Percentiles rank a stretch among this genome's conserved stretches.
Conservation (phyloP, 2,797 vertebrate genomes). For the Pangasius mekongensis region DNA sequence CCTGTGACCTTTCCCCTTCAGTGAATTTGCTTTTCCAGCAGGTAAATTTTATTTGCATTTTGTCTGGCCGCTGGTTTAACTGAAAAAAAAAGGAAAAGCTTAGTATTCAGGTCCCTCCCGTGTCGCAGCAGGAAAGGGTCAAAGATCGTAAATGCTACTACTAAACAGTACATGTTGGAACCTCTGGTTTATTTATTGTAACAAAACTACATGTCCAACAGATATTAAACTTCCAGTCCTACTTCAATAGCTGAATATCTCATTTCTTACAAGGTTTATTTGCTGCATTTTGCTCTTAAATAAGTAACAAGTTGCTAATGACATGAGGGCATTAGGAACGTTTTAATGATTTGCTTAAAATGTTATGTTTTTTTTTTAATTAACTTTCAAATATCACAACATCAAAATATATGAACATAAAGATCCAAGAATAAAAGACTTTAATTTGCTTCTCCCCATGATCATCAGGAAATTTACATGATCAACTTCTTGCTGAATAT, state of each 20-base stretch:
- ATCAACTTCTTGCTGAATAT: neutral
- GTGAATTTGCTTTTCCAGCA: neutral
- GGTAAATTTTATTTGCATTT: conserved; percentile 17
- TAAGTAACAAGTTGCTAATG: neutral
- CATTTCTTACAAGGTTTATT: neutral
- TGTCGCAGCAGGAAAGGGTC: neutral
- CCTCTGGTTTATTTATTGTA: neutral
- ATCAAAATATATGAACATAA: neutral
- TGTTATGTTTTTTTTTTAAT: neutral
- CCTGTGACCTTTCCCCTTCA: neutral
- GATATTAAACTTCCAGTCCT: neutral
- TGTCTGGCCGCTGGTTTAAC: neutral
- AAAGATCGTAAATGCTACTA: neutral
- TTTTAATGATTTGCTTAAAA: neutral
- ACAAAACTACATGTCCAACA: neutral
- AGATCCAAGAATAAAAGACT: neutral
- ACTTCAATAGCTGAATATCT: neutral
- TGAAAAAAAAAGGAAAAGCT: neutral
- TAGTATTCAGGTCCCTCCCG: neutral
- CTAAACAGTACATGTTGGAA: neutral
- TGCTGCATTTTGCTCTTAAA: neutral
- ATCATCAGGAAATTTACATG: neutral
- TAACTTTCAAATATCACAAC: neutral
- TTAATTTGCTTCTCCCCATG: neutral
- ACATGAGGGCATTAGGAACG: neutral